Conservation (phyloP, 2,113 vertebrate species). For the Vombatus ursinus region DNA sequence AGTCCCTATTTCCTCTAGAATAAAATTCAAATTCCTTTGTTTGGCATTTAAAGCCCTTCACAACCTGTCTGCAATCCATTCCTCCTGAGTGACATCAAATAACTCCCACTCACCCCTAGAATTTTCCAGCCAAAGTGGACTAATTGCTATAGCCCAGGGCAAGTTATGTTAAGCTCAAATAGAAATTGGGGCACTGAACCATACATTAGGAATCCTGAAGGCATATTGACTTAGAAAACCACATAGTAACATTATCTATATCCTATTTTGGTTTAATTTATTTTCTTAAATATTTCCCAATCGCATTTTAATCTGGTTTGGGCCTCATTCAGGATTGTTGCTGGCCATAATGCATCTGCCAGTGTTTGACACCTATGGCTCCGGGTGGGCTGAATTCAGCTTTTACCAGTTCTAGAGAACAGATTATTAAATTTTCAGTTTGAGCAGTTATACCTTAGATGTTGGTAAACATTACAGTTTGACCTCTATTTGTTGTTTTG, state of each 20-base stretch:
- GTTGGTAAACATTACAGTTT: neutral
- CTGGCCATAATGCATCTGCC: neutral
- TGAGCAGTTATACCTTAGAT: neutral
- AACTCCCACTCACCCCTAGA: neutral
- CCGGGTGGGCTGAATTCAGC: neutral
- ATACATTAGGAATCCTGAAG: neutral
- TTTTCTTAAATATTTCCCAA: neutral
- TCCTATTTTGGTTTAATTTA: neutral
- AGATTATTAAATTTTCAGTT: neutral
- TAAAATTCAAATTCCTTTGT: neutral
- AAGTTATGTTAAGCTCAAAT: neutral
- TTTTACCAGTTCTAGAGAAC: neutral
- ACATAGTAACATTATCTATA: neutral
- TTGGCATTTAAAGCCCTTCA: neutral
- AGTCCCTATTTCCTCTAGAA: neutral
- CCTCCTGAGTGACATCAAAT: neutral
- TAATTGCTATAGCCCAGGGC: neutral
- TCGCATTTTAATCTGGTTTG: neutral
- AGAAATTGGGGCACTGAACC: neutral
- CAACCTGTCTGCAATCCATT: neutral
- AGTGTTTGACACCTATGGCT: neutral
- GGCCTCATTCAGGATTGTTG: neutral
- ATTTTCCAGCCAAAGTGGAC: neutral
- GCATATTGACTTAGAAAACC: neutral
- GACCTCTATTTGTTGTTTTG: neutral